Percentiles rank a stretch among this genome's conserved stretches.
Conservation (phyloP, 2,888 invertebrate genomes). For the Morpho helenor region DNA sequence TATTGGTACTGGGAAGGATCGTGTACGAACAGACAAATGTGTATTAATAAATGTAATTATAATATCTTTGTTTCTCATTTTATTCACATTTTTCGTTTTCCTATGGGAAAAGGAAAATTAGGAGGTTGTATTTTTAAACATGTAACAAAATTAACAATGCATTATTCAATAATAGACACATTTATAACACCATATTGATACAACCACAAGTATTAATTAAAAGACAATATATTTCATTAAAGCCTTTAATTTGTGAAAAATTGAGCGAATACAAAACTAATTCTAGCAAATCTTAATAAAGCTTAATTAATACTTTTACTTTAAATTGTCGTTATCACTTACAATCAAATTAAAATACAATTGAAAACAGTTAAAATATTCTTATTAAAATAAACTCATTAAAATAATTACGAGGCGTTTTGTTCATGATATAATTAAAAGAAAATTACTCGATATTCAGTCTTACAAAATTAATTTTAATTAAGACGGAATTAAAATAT, state of each 20-base stretch:
- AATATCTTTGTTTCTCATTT: slow-evolving; percentile 4
- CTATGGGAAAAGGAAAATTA: too few relatives aligned
- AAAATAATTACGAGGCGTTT: slow-evolving; percentile 3
- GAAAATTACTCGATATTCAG: slow-evolving; percentile 30
- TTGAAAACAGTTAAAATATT: slow-evolving; percentile 15
- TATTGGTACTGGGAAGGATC: slow-evolving; percentile 14
- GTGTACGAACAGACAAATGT: slow-evolving; percentile 24
- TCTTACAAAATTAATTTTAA: slow-evolving; percentile 33
- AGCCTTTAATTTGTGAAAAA: slow-evolving; percentile 74
- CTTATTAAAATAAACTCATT: slow-evolving; percentile 7
- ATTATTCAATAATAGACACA: too few relatives aligned
- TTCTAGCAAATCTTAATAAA: slow-evolving; percentile 41
- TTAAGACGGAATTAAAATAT: slow-evolving; percentile 13
- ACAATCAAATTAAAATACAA: slow-evolving; percentile 22
- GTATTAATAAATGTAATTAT: slow-evolving; percentile 32
- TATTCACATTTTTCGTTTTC: too few relatives aligned
- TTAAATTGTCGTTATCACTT: slow-evolving; percentile 23
- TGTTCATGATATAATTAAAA: slow-evolving; percentile 5
- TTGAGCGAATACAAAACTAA: slow-evolving; percentile 71
- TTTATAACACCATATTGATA: too few relatives aligned
- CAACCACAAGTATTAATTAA: slow-evolving; percentile 8
- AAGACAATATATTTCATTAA: slow-evolving; percentile 40
- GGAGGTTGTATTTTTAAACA: too few relatives aligned
- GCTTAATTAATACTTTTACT: slow-evolving; percentile 27
- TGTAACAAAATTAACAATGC: too few relatives aligned